phyloP scores from a whole-genome alignment of 2,113 vertebrate species.

The Hyperopisus bebe region DNA sequence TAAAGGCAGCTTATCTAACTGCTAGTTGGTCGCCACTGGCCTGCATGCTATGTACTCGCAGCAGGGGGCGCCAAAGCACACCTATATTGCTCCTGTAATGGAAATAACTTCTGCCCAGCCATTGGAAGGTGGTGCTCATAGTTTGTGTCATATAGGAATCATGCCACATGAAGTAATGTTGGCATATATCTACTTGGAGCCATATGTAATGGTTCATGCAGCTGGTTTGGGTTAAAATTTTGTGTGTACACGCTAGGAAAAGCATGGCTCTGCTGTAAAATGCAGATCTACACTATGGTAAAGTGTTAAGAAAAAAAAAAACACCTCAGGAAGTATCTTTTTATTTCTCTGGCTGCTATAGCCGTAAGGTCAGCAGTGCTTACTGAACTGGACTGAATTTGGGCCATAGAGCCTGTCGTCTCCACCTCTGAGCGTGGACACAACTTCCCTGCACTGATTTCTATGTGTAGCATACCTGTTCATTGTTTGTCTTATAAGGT shows the following conservation, averaged over 20 bases:
- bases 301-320: neutral
- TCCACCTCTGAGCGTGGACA: neutral
- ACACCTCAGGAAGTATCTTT: neutral
- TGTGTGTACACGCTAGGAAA: neutral
- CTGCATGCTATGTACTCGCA: neutral
- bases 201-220: neutral
- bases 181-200: neutral
- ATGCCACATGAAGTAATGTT: neutral
- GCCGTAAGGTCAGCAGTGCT: neutral
- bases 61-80: neutral
- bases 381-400: neutral
- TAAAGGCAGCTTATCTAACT: neutral
- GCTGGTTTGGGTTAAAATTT: neutral
- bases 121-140: neutral
- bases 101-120: neutral
- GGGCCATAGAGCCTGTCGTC: neutral
- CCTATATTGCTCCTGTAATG: neutral
- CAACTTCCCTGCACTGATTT: neutral
- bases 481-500: too few species aligned
- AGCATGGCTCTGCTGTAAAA: neutral
- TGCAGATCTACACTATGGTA: neutral
- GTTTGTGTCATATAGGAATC: neutral
- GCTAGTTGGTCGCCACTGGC: neutral
- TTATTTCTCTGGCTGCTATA: neutral
- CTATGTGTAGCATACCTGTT: neutral